Conservation (phyloP, 2,888 invertebrate species). For the Frankliniella intonsa region DNA sequence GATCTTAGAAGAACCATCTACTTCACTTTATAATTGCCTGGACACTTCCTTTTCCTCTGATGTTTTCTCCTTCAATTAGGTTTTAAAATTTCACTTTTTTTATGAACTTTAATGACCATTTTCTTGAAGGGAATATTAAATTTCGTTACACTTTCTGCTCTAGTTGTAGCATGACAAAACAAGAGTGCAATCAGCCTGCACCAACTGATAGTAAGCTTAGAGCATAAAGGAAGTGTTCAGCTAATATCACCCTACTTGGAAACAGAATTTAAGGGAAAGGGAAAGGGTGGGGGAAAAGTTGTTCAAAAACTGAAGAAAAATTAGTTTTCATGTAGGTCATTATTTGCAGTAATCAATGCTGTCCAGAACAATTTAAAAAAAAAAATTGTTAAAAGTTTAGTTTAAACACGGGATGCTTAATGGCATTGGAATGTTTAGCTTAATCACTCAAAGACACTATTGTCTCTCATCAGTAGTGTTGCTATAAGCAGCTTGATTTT, state of each 20-base stretch:
- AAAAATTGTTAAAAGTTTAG: neutral
- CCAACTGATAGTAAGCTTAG: neutral
- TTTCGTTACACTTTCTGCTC: neutral
- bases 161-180: neutral
- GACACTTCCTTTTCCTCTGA: too few species aligned
- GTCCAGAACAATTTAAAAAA: neutral
- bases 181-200: constrained; percentile 1
- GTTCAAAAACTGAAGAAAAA: neutral
- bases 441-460: neutral
- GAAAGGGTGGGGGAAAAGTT: too few species aligned
- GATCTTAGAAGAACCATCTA: too few species aligned
- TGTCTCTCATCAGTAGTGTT: constrained; percentile 15
- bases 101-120: neutral
- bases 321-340: neutral
- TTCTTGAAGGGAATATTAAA: neutral
- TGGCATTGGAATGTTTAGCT: constrained; percentile 6
- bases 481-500: constrained; percentile 13
- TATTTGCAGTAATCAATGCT: neutral
- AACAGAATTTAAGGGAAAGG: neutral
- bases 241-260: neutral
- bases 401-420: neutral
- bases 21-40: too few species aligned
- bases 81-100: neutral
- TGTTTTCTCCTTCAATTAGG: neutral
- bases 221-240: neutral